Evolutionary conservation across 2,113 vertebrate species (phyloP), one percentile per base, ranked within the genome.

Genomic region (Lamprologus tigripictilis): DNA sequence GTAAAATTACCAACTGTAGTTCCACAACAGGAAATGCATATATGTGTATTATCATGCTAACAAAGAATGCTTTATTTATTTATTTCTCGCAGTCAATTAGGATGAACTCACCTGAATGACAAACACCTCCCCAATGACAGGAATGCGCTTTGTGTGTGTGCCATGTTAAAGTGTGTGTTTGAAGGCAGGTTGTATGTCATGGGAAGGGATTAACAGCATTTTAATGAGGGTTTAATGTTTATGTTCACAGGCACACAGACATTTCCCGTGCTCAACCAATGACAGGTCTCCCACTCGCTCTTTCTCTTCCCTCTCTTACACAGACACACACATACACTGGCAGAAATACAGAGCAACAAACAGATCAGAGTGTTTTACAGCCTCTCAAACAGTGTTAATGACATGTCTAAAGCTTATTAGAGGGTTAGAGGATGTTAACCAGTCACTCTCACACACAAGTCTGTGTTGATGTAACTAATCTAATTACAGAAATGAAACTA

Each of bases 161-260:
- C 78, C 47, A 68, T 78, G 1, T 23, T 14, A 35, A 13, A 33
- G 40, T 80, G 47, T 83, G 87, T 33, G 68, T 90, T 47, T 87
- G 88, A 84, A 87, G 51, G 55, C 86, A 91, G 84, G 90, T 90
- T 87, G 87, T 33, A 28, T 92, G 84, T 92, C 89, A 89, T 76
- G 57, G 71, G 82, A 83, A 66, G 42, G 93, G 96, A 96, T 96
- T 96, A 96, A 82, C 84, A 81, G 81, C 35, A 89, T 95, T 93
- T 95, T 95, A 96, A 96, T 93, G 92, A 93, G 92, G 92, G 35
- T 89, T 95, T 94, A 88, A 89, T 93, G 90, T 94, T 94, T 93
- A 82, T 53, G 68, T 86, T 85, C 66, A 55, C 82, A 81, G 80
- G 82, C 86, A 89, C 87, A 93, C 35, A 83, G 89, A 85, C 61